Conservation (phyloP, 2,113 vertebrate species). For the Aegotheles bennettii region DNA sequence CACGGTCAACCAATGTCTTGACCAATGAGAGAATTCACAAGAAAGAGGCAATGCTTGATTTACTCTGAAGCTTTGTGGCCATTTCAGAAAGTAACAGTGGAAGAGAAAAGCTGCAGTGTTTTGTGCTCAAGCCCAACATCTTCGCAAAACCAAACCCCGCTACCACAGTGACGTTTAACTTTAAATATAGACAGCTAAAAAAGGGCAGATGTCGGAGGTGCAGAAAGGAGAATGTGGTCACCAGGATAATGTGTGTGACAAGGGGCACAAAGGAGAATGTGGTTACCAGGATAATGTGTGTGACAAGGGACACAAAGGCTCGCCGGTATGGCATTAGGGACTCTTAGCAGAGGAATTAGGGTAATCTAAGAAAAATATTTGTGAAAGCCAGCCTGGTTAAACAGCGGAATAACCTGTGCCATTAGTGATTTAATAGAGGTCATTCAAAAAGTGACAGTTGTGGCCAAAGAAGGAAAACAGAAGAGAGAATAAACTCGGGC, state of each 20-base stretch:
- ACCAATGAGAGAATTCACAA: background rate
- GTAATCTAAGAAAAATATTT: background rate
- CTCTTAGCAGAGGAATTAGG: background rate
- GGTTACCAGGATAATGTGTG: background rate
- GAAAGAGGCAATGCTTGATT: background rate
- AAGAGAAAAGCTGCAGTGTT: background rate
- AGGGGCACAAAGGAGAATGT: background rate
- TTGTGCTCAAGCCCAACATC: background rate
- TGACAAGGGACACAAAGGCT: background rate
- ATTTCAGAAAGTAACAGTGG: background rate
- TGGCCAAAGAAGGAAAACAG: constrained; percentile 24
- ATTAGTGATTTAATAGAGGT: background rate
- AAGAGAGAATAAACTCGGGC: background rate
- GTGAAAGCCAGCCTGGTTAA: background rate
- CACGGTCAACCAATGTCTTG: background rate
- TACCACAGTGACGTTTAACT: background rate
- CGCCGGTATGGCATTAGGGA: rapidly evolving
- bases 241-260: background rate
- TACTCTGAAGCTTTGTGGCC: rapidly evolving
- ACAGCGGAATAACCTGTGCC: background rate
- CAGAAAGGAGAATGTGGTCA: background rate
- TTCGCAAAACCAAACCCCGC: background rate
- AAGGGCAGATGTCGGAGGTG: background rate
- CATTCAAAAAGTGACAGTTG: background rate
- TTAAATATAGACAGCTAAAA: background rate